Evolutionary conservation across 2,797 vertebrate species (phyloP), one percentile per base, ranked within the genome.

Genomic region (Rhinichthys osculus): DNA sequence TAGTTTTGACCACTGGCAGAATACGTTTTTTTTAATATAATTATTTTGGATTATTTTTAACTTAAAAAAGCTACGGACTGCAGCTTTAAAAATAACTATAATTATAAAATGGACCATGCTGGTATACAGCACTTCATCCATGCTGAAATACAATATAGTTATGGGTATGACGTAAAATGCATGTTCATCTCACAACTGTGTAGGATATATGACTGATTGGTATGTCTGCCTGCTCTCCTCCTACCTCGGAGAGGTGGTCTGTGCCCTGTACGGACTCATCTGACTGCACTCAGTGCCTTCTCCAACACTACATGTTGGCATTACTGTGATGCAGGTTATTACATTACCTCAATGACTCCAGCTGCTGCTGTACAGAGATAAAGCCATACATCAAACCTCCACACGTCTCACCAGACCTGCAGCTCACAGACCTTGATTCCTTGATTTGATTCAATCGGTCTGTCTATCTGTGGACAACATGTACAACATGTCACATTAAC

Each of bases 321-420:
- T 72, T 42, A 40, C 44, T 62, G 50, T 84, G n/a, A 54, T 79
- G 69, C 27, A 73, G 87, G 71, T 89, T 73, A 82, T 86, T 47
- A 88, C 88, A 87, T 87, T 66, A 87, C 77, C 85, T 84, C 21
- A 87, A 87, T 86, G 85, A 88, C 85, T 87, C 44, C 87, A 78
- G 84, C 10, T 4, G 69, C 35, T 64, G 77, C 62, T 35, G 82
- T 19, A 70, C 70, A 14, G 23, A 69, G 90, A 88, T 88, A 73
- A 84, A 92, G 74, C 81, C 79, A 89, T 88, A 78, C 83, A 92
- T 90, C 86, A 86, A 6, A 21, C 78, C 62, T 70, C 80, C 78
- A 85, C 30, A 23, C 3, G 59, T 66, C 35, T 85, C 77, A 76
- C 54, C 44, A 30, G 64, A 40, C 62, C 73, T 88, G 62, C 79